Percentiles rank a stretch among this genome's conserved stretches.
Conservation (phyloP, 2,797 vertebrate genomes). For the Gobio occitaniae region DNA sequence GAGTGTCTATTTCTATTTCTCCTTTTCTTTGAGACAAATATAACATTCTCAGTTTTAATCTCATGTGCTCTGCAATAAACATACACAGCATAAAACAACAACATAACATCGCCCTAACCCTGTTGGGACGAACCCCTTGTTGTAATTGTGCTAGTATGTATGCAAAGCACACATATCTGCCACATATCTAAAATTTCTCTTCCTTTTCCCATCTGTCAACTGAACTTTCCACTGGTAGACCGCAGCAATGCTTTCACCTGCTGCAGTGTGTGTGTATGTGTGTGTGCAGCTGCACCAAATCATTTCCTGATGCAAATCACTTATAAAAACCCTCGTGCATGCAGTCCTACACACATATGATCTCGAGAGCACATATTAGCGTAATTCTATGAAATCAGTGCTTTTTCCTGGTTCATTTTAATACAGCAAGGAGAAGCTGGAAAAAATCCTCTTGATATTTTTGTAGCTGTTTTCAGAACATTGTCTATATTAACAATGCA, state of each 20-base stretch:
- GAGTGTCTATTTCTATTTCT: neutral
- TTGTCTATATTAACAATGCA: neutral
- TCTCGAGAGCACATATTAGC: neutral
- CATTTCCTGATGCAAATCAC: constrained; percentile 62
- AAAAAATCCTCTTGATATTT: neutral
- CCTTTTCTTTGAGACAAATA: neutral
- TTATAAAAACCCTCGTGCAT: constrained; percentile 27
- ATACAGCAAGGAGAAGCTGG: neutral
- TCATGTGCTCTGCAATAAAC: neutral
- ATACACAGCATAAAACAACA: neutral
- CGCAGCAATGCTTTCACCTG: constrained; percentile 36
- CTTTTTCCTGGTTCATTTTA: neutral
- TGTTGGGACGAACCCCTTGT: neutral
- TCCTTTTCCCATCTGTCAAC: constrained; percentile 50
- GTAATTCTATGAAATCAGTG: neutral
- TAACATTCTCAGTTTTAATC: neutral
- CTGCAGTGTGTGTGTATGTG: constrained; percentile 7
- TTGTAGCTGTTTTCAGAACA: neutral
- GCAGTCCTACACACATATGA: neutral
- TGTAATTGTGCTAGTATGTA: neutral
- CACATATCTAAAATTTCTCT: constrained; percentile 5
- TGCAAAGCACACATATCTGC: constrained; percentile 18
- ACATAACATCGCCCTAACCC: neutral
- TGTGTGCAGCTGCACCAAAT: constrained; percentile 47
- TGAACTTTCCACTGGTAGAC: constrained; percentile 57